Evolutionary conservation across 1,140 invertebrate species (phyloP).

Genomic region (Arion vulgaris): DNA sequence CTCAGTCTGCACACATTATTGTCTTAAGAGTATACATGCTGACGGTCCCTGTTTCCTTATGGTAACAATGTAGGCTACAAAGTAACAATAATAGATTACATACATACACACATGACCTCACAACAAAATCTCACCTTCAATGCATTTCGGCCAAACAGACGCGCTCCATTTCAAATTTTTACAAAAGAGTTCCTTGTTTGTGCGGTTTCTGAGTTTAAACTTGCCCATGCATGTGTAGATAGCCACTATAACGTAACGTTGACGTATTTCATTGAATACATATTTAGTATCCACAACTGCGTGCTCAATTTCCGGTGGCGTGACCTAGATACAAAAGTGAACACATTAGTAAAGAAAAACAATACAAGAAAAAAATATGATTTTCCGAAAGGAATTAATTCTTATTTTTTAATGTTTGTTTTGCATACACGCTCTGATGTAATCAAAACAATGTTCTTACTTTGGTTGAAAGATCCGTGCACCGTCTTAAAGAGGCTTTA

Average conservation of each 20-base stretch:
- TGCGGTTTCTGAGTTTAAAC: constrained; percentile 47
- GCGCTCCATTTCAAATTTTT: constrained; percentile 51
- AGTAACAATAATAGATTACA: too few species aligned
- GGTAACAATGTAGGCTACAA: too few species aligned
- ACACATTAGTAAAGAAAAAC: too few species aligned
- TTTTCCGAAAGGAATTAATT: too few species aligned
- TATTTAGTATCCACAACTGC: constrained; percentile 49
- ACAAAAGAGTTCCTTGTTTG: constrained; percentile 54
- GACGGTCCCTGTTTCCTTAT: too few species aligned
- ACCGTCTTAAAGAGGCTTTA: too few species aligned
- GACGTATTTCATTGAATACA: constrained; percentile 46
- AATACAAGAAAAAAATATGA: too few species aligned
- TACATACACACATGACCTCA: too few species aligned
- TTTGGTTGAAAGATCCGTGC: neutral
- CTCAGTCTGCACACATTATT: too few species aligned
- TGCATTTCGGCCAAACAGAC: constrained; percentile 49
- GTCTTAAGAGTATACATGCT: too few species aligned
- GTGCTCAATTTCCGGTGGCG: constrained; percentile 49
- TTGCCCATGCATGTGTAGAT: constrained; percentile 59
- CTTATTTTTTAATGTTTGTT: too few species aligned
- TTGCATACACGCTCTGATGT: too few species aligned
- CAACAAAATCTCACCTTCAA: constrained; percentile 51
- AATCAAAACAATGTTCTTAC: neutral
- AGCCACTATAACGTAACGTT: constrained; percentile 54
- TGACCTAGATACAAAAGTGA: constrained; percentile 18